Percentiles rank a stretch among this genome's conserved stretches.
phyloP scores from a whole-genome alignment of 2,113 vertebrate genomes.

The Macrotus californicus region DNA sequence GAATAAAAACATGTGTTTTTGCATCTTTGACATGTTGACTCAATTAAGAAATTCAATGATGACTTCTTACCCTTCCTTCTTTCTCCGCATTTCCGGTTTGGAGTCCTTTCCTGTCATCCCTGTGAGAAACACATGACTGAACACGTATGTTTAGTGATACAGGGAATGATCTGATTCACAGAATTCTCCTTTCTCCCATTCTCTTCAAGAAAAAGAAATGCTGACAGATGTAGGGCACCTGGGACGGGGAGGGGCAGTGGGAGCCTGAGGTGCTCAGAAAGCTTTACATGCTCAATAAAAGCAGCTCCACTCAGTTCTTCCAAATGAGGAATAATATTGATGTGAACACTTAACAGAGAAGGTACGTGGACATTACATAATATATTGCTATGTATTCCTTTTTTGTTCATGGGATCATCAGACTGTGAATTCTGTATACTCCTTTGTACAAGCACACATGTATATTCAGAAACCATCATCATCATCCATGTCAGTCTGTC shows the following conservation, averaged over 20 bases:
- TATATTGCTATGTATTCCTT: background rate
- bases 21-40: background rate
- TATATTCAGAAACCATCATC: background rate
- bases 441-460: background rate
- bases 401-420: background rate
- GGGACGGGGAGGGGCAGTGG: background rate
- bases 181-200: constrained; percentile 30
- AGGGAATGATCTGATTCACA: background rate
- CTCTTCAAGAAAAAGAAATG: background rate
- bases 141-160: background rate
- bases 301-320: background rate
- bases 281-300: constrained; percentile 21
- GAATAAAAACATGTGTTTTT: background rate
- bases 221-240: background rate
- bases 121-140: constrained; percentile 20
- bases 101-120: constrained; percentile 2
- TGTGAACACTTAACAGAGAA: background rate
- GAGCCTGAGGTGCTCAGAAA: background rate
- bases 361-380: background rate
- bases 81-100: background rate
- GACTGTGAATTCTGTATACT: background rate
- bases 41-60: background rate
- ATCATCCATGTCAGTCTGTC: background rate
- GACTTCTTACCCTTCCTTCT: background rate
- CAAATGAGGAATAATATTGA: background rate